A percentile compares a stretch with the other conserved stretches of the same genome.
phyloP scores from a whole-genome alignment of 2,797 vertebrate genomes.

The Tragopan temminckii region DNA sequence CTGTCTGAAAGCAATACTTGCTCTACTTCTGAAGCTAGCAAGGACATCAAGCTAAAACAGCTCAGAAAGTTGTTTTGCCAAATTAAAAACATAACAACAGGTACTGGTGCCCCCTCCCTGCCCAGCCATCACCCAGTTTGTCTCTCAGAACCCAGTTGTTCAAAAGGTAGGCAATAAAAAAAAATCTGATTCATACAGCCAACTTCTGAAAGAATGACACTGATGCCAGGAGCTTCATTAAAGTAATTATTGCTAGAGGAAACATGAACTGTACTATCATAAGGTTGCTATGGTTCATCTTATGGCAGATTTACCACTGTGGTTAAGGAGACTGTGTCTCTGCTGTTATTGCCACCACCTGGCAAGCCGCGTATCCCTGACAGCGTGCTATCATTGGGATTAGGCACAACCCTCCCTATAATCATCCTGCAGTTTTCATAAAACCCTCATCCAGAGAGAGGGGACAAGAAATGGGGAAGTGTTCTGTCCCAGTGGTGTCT shows the following conservation, averaged over 20 bases:
- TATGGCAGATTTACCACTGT: neutral
- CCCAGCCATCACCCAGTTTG: neutral
- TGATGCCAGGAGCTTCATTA: neutral
- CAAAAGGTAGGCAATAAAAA: neutral
- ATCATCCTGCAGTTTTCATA: neutral
- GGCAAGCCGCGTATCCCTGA: neutral
- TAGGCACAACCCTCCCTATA: rapidly evolving
- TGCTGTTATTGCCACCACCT: neutral
- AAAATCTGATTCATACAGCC: neutral
- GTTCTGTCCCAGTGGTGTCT: neutral
- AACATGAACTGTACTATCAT: neutral
- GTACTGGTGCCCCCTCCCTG: neutral
- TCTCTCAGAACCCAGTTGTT: neutral
- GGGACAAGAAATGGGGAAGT: neutral
- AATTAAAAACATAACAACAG: neutral
- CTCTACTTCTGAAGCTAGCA: neutral
- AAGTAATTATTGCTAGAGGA: neutral
- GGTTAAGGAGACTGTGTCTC: neutral
- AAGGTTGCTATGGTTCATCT: neutral
- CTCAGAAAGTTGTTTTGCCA: neutral
- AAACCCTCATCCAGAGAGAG: neutral
- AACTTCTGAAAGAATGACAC: neutral
- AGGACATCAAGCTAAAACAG: neutral
- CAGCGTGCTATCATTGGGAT: neutral
- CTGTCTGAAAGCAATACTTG: neutral